Conservation (phyloP, 2,888 invertebrate genomes). For the Coleophora flavipennella region DNA sequence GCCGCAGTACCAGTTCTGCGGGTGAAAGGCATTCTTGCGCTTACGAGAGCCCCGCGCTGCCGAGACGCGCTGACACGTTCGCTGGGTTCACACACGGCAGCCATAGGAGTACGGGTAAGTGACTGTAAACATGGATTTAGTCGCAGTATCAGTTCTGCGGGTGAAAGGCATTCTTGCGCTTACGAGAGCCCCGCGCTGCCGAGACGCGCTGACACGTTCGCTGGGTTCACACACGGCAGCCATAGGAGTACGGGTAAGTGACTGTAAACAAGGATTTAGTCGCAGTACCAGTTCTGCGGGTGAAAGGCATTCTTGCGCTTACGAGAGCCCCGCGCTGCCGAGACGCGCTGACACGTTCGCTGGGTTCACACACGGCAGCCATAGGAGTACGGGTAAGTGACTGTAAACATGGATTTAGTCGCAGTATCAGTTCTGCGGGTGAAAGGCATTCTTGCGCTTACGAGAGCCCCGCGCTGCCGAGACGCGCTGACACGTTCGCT, state of each 20-base stretch:
- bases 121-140: too few relatives aligned
- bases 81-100: conserved; percentile 86
- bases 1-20: conserved; percentile 93
- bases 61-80: conserved; percentile 95
- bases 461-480: conserved; percentile 88
- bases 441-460: conserved; percentile 91
- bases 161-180: conserved; percentile 90
- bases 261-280: too few relatives aligned
- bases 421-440: conserved; percentile 88
- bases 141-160: conserved; percentile 85
- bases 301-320: conserved; percentile 89
- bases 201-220: conserved; percentile 95
- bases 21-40: conserved; percentile 92
- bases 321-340: conserved; percentile 89
- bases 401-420: too few relatives aligned
- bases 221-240: conserved; percentile 84
- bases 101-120: conserved; percentile 31
- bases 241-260: conserved; percentile 32
- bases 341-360: conserved; percentile 97
- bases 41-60: conserved; percentile 88
- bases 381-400: conserved; percentile 28
- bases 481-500: conserved; percentile 96
- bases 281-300: conserved; percentile 88
- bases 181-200: conserved; percentile 91
- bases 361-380: conserved; percentile 82